Conservation (phyloP, 2,888 invertebrate genomes). For the Psylliodes chrysocephalus region DNA sequence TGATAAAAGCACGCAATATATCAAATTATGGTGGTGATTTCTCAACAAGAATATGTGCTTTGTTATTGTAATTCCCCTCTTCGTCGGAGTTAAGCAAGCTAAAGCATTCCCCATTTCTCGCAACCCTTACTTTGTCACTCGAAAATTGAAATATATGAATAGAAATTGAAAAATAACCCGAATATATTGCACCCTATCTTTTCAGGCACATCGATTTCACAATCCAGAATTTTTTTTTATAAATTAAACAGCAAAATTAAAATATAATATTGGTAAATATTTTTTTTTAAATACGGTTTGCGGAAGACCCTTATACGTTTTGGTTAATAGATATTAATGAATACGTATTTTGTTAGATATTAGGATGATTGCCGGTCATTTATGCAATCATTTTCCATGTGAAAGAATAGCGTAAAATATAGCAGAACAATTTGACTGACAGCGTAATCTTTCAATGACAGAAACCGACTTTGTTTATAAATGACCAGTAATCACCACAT, state of each 20-base stretch:
- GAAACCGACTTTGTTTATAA: conserved; percentile 62
- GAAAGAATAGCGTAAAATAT: conserved; percentile 56
- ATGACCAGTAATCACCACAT: conserved; percentile 62
- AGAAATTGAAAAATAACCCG: conserved; percentile 41
- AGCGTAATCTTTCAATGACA: conserved; percentile 63
- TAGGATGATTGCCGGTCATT: conserved; percentile 51
- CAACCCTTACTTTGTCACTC: conserved; percentile 41
- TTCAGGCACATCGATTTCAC: conserved; percentile 20
- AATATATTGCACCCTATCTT: conserved; percentile 35
- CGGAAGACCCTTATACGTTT: conserved; percentile 36
- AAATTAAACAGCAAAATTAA: too few species aligned
- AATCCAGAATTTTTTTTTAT: too few species aligned
- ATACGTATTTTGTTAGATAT: conserved; percentile 47
- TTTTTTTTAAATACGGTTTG: conserved; percentile 12
- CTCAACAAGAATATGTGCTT: conserved; percentile 40
- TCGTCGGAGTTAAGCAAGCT: conserved; percentile 32
- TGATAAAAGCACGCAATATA: conserved; percentile 27
- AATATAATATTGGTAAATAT: too few species aligned
- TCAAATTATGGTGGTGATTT: conserved; percentile 36
- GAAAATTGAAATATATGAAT: conserved; percentile 41
- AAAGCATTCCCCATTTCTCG: conserved; percentile 40
- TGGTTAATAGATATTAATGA: conserved; percentile 51
- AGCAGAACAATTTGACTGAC: conserved; percentile 61
- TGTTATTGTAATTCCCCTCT: conserved; percentile 42
- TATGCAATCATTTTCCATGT: conserved; percentile 46